A percentile compares a stretch with the other conserved stretches of the same genome.
Evolutionary conservation across 2,797 vertebrate genomes (phyloP).

Genomic region (Ceryle rudis): DNA sequence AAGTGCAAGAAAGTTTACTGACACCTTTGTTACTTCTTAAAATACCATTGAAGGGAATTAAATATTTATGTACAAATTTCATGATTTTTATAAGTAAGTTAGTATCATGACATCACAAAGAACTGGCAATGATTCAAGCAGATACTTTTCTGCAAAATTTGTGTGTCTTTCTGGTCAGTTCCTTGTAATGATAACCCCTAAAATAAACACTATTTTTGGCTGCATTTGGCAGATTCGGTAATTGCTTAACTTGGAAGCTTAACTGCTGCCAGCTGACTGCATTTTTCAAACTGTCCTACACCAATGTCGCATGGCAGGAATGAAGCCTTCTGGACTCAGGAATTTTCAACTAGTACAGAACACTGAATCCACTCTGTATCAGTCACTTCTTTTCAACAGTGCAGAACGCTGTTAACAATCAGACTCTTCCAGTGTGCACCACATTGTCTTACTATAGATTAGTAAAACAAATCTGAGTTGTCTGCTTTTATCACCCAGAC

Average conservation of each 20-base stretch:
- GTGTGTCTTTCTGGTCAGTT: not conserved
- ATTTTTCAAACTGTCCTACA: not conserved
- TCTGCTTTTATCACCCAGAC: not conserved
- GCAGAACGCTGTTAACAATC: not conserved
- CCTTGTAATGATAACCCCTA: not conserved
- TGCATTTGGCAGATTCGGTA: not conserved
- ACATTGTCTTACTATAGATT: not conserved
- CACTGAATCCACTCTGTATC: not conserved
- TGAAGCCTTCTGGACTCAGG: not conserved
- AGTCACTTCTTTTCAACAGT: not conserved
- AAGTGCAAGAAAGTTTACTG: too few species aligned
- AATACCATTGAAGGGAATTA: too few species aligned
- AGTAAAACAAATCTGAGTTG: not conserved
- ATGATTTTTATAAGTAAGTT: not conserved
- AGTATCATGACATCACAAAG: not conserved
- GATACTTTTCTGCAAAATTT: not conserved
- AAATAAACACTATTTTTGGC: not conserved
- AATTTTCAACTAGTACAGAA: not conserved
- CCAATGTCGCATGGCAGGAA: not conserved
- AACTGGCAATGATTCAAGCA: not conserved
- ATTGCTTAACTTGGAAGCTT: not conserved
- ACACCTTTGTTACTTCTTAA: too few species aligned
- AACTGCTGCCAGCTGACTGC: not conserved
- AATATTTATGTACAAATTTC: not conserved
- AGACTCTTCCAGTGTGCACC: not conserved